phyloP scores from a whole-genome alignment of 2,113 vertebrate species.

The Pseudorhombus dupliciocellatus region DNA sequence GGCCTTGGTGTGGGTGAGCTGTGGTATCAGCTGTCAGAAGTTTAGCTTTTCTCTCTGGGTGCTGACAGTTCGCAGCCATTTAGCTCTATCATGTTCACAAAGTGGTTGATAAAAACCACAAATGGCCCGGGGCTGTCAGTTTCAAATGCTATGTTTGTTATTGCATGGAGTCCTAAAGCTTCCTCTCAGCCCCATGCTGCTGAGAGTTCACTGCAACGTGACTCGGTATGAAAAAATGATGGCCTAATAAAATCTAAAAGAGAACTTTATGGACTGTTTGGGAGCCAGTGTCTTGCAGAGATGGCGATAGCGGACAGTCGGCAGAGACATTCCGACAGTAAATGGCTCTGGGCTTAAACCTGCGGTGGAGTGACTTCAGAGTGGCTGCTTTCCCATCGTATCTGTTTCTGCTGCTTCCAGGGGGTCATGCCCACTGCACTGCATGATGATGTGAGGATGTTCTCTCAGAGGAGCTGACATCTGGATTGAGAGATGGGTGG shows the following conservation, averaged over 20 bases:
- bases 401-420: constrained; percentile 34
- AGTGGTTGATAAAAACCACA: constrained; percentile 21
- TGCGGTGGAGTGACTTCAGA: constrained; percentile 18
- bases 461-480: constrained; percentile 72
- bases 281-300: constrained; percentile 42
- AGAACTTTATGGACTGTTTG: constrained; percentile 30
- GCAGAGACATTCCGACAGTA: constrained; percentile 61
- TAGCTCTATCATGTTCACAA: constrained; percentile 27
- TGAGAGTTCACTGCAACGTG: background rate
- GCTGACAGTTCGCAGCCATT: constrained; percentile 6
- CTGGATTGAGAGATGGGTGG: constrained; percentile 65
- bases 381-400: constrained; percentile 59
- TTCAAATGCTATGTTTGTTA: constrained; percentile 21
- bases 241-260: background rate
- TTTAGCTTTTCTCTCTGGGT: constrained; percentile 16
- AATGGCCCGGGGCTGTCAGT: background rate
- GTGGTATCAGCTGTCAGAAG: constrained; percentile 30
- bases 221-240: background rate
- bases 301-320: constrained; percentile 43
- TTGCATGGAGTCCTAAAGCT: background rate
- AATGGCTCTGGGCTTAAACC: constrained; percentile 42
- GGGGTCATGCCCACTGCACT: constrained; percentile 58
- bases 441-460: constrained; percentile 54
- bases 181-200: background rate
- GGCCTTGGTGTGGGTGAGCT: constrained; percentile 9